These are phyloP conservation scores for Apostichopus japonicus DNA, from an alignment of 35 echinoderm and acorn worm species.

Conservation along the genomic window DNA sequence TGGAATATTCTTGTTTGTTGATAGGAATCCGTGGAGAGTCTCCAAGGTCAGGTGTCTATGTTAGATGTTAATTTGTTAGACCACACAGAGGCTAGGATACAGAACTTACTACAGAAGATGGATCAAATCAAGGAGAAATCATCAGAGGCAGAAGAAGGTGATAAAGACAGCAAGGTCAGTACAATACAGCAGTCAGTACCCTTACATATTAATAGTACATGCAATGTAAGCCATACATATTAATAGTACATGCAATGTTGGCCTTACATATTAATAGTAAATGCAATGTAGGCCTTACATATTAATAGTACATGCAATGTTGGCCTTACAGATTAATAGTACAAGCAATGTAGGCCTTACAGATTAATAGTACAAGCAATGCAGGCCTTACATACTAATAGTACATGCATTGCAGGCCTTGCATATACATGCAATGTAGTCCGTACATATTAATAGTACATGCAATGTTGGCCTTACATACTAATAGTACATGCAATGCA, in stretches of 20 bases:
- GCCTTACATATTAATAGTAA: too few relatives aligned
- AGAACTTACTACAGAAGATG: conserved; percentile 74
- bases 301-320: not conserved
- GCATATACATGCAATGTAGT: too few relatives aligned
- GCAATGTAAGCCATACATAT: not conserved
- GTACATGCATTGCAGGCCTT: not conserved
- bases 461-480: too few relatives aligned
- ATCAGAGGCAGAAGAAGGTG: conserved; percentile 62
- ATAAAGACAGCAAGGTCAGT: conserved; percentile 83
- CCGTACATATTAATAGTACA: too few relatives aligned
- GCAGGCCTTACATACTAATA: too few relatives aligned
- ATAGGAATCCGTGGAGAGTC: conserved; percentile 74
- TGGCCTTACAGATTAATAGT: too few relatives aligned
- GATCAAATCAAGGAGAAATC: conserved; percentile 84
- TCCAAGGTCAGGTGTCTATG: conserved; percentile 68
- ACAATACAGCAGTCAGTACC: not conserved
- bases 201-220: too few relatives aligned
- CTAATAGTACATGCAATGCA: not conserved
- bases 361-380: too few relatives aligned
- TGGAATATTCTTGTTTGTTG: too few relatives aligned
- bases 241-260: too few relatives aligned
- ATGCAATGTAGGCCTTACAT: too few relatives aligned
- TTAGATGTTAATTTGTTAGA: conserved; percentile 82
- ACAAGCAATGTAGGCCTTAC: too few relatives aligned
- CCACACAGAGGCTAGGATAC: conserved; percentile 88